A percentile compares a stretch with the other conserved stretches of the same genome.
phyloP scores from a whole-genome alignment of 2,888 invertebrate species.

The Eristalis intricaria region DNA sequence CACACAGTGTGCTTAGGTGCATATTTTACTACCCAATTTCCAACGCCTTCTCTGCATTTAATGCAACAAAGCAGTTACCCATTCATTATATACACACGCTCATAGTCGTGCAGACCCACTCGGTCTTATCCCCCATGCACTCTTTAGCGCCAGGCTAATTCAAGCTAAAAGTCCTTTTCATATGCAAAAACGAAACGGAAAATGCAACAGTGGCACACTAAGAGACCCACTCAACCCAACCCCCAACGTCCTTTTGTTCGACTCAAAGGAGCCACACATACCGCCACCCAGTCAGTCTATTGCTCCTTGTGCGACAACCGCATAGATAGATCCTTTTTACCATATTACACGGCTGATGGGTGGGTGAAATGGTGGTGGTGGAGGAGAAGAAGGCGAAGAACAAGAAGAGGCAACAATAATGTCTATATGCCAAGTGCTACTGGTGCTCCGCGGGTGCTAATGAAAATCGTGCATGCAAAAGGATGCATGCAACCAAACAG shows the following conservation, averaged over 20 bases:
- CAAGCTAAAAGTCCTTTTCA: constrained; percentile 64
- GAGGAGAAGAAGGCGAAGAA: not conserved
- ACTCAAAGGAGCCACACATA: constrained; percentile 49
- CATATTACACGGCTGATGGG: constrained; percentile 53
- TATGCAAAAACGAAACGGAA: constrained; percentile 48
- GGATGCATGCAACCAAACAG: constrained; percentile 69
- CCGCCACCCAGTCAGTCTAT: constrained; percentile 41
- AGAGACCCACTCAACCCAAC: constrained; percentile 14
- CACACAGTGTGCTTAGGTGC: not conserved
- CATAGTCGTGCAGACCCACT: not conserved
- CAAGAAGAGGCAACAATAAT: constrained; percentile 33
- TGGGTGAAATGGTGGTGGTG: not conserved
- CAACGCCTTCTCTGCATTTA: constrained; percentile 63
- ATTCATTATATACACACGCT: constrained; percentile 45
- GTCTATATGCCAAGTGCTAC: constrained; percentile 45
- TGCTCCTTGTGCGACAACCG: constrained; percentile 59
- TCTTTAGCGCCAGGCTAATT: constrained; percentile 66
- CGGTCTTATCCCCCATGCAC: constrained; percentile 53
- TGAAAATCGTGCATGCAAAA: constrained; percentile 69
- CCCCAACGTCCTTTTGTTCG: constrained; percentile 53
- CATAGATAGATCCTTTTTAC: constrained; percentile 64
- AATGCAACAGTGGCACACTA: constrained; percentile 66
- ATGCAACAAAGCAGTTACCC: constrained; percentile 62
- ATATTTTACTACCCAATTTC: constrained; percentile 68
- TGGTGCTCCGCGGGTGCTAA: constrained; percentile 65